phyloP scores from a whole-genome alignment of 2,888 invertebrate genomes.

The Cerastoderma edule region DNA sequence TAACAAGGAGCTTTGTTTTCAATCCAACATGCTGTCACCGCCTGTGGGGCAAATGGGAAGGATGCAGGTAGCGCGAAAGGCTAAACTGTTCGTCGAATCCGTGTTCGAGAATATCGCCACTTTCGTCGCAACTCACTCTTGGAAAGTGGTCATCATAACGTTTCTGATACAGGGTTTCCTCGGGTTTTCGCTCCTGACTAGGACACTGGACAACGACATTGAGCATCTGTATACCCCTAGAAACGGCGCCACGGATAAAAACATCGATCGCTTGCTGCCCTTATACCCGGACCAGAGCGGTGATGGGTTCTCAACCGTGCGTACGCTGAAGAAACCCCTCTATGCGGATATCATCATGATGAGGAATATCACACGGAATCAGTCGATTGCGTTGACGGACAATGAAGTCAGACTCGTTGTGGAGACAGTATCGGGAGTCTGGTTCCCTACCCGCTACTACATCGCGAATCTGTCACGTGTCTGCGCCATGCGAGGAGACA shows the following conservation, averaged over 20 bases:
- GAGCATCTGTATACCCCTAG: slow-evolving; percentile 46
- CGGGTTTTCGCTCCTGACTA: slow-evolving; percentile 40
- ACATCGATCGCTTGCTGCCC: slow-evolving; percentile 13
- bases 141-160: slow-evolving; percentile 39
- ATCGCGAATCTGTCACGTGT: slow-evolving; percentile 8
- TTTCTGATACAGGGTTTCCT: slow-evolving; percentile 42
- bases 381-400: background rate
- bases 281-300: slow-evolving; percentile 43
- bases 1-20: background rate
- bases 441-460: background rate
- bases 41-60: slow-evolving; percentile 12
- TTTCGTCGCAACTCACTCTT: slow-evolving; percentile 36
- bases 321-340: slow-evolving; percentile 38
- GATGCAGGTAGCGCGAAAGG: slow-evolving; percentile 7
- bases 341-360: slow-evolving; percentile 42
- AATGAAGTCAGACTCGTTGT: slow-evolving; percentile 8
- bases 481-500: slow-evolving; percentile 39
- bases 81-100: slow-evolving; percentile 15
- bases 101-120: slow-evolving; percentile 27
- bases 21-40: background rate
- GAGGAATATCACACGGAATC: background rate
- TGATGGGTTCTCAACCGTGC: slow-evolving; percentile 31
- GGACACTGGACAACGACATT: slow-evolving; percentile 46
- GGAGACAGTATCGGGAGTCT: background rate
- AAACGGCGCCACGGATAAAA: slow-evolving; percentile 29